Evolutionary conservation across 2,888 invertebrate genomes (phyloP), one percentile per base, ranked within the genome.

Genomic region (Pachycephus smyrnensis): DNA sequence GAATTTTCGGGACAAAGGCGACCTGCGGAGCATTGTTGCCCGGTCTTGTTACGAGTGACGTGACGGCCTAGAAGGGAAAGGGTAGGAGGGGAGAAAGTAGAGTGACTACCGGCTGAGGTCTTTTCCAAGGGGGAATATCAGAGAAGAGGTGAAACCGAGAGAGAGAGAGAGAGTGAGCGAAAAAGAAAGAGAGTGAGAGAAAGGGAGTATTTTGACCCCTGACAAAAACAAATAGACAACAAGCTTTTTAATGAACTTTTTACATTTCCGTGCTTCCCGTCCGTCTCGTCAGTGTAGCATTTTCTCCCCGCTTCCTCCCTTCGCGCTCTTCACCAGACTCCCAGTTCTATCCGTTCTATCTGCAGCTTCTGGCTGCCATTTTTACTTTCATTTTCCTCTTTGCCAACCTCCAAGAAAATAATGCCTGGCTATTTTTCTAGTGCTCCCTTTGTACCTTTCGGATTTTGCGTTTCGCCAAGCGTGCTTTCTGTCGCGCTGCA

Each of bases 11-110:
- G 81, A 88, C 88, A 88, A 88, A 87, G 86, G 82, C 83, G 81
- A 80, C 83, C 82, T 9, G 84, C 80, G 78, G 85, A 86, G 88
- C 86, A 89, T 89, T 89, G 88, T 89, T 88, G 86, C 87, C 84
- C 86, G 82, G 85, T 86, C 88, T 90, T 89, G 88, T 89, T 89
- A 88, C 85, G 85, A 86, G 84, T 85, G 86, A 87, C 86, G 85
- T 84, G 85, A 84, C 82, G 82, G 82, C 81, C 82, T 80, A 83
- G 69, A 79, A 81, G 80, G 69, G 33, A 40, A 76, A 23, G 36
- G 23, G 55, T 15, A 15, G 77, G 73, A 30, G 73, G 75, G 37
- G 3, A 15, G 69, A 32, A 55, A 76, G 35, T 68, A 77, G 73
- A 69, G 75, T 30, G n/a, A 30, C 30, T 40, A 15, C 15, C 40